phyloP scores from a whole-genome alignment of 2,113 vertebrate species.

The Amphiprion percula region DNA sequence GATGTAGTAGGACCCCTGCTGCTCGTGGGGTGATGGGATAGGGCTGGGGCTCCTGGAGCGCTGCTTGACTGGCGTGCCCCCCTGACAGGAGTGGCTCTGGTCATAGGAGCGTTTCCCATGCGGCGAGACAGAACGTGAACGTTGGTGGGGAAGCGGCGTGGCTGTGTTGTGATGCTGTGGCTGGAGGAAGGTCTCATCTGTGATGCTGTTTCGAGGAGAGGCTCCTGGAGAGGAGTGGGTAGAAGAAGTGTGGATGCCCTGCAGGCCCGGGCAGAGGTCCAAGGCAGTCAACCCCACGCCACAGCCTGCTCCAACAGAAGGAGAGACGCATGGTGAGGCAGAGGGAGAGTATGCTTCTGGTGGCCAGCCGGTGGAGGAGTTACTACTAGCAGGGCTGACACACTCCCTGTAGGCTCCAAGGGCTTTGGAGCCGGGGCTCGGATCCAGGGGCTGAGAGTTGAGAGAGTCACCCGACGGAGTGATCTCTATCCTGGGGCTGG shows the following conservation, averaged over 20 bases:
- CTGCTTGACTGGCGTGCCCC: constrained; percentile 82
- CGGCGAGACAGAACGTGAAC: constrained; percentile 93
- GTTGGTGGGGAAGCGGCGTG: constrained; percentile 79
- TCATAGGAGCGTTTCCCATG: constrained; percentile 93
- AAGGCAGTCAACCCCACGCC: constrained; percentile 82
- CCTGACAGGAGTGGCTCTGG: constrained; percentile 80
- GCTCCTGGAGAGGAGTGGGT: constrained; percentile 94
- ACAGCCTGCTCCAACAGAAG: constrained; percentile 78
- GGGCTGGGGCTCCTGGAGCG: constrained; percentile 94
- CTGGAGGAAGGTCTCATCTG: constrained; percentile 91
- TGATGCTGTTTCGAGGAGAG: constrained; percentile 92
- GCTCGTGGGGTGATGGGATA: constrained; percentile 85
- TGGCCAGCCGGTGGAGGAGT: constrained; percentile 96
- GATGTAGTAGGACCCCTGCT: constrained; percentile 71
- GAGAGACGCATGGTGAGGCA: constrained; percentile 93
- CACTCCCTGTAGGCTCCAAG: constrained; percentile 90
- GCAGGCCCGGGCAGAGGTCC: constrained; percentile 92
- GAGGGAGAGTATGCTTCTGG: constrained; percentile 90
- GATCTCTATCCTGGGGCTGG: constrained; percentile 98
- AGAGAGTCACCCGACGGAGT: constrained; percentile 93
- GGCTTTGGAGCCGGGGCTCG: constrained; percentile 85
- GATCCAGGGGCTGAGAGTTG: constrained; percentile 86
- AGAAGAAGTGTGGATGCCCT: constrained; percentile 93
- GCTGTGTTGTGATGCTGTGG: constrained; percentile 74
- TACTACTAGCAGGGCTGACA: constrained; percentile 97